Conservation (phyloP, 1,140 invertebrate species). For the Dendroctonus ponderosae region DNA sequence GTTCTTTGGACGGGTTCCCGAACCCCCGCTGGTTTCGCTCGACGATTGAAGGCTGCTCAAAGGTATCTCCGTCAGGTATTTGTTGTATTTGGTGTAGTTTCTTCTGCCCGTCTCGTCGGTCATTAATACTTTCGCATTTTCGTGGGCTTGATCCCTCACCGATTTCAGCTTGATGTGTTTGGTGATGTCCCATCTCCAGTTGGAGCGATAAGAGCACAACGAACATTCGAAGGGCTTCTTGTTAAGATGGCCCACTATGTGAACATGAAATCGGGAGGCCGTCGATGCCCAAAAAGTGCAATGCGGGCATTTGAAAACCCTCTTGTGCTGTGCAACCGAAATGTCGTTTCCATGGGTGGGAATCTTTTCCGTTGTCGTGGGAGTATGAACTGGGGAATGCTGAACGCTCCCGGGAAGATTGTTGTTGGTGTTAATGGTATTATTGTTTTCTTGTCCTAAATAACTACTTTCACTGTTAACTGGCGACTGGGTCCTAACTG, state of each 20-base stretch:
- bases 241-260: conserved; percentile 88
- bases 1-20: conserved; percentile 44
- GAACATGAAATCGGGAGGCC: conserved; percentile 88
- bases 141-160: conserved; percentile 75
- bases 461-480: conserved; percentile 45
- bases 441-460: conserved; percentile 35
- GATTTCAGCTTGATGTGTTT: conserved; percentile 92
- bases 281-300: conserved; percentile 88
- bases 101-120: conserved; percentile 87
- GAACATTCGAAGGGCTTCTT: conserved; percentile 95
- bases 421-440: conserved; percentile 20
- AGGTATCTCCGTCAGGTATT: conserved; percentile 74
- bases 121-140: conserved; percentile 77
- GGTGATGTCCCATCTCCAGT: conserved; percentile 95
- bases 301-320: conserved; percentile 85
- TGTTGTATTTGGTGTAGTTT: conserved; percentile 91
- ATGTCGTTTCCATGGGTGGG: conserved; percentile 51
- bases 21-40: conserved; percentile 48
- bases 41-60: conserved; percentile 44
- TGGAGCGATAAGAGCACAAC: conserved; percentile 86
- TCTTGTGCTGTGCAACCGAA: conserved; percentile 47
- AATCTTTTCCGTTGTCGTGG: conserved; percentile 44
- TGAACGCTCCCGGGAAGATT: conserved; percentile 18
- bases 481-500: conserved; percentile 47
- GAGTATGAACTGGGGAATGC: conserved; percentile 27